Conservation (phyloP, 2,888 invertebrate genomes). For the Achlya flavicornis region DNA sequence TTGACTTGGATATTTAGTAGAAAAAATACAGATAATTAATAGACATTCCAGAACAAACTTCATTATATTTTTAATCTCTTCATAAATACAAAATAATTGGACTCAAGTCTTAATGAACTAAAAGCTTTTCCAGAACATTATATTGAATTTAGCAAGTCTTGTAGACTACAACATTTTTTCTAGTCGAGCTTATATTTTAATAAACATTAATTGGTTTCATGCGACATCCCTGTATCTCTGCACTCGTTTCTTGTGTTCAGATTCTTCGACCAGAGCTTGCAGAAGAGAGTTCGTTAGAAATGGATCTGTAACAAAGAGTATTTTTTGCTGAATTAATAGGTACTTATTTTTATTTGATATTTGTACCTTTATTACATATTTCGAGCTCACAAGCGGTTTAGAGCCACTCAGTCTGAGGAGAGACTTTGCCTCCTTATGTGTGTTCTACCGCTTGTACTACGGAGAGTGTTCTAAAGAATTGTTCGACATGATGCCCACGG, state of each 20-base stretch:
- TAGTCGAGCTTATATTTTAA: too few relatives aligned
- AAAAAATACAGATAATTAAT: background rate
- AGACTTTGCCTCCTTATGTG: too few relatives aligned
- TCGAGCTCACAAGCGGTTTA: too few relatives aligned
- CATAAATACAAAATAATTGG: background rate
- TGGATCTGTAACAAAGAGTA: constrained; percentile 49
- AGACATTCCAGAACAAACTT: background rate
- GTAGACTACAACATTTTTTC: too few relatives aligned
- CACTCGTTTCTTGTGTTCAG: constrained; percentile 54
- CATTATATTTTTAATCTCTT: background rate
- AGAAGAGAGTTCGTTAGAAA: constrained; percentile 51
- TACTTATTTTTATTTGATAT: too few relatives aligned
- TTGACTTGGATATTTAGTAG: background rate
- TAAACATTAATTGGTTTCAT: background rate
- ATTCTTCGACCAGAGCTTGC: constrained; percentile 55
- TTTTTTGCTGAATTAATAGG: background rate
- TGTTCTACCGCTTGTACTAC: too few relatives aligned
- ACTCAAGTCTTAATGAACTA: background rate
- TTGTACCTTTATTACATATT: too few relatives aligned
- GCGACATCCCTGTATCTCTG: constrained; percentile 56
- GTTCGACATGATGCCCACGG: too few relatives aligned
- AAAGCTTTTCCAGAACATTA: too few relatives aligned
- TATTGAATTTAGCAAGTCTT: too few relatives aligned
- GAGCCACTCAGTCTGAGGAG: too few relatives aligned
- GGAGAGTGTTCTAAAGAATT: too few relatives aligned